Percentiles rank a stretch among this genome's conserved stretches.
Evolutionary conservation across 2,113 vertebrate species (phyloP).

Genomic region (Coptodon bakossiorum): DNA sequence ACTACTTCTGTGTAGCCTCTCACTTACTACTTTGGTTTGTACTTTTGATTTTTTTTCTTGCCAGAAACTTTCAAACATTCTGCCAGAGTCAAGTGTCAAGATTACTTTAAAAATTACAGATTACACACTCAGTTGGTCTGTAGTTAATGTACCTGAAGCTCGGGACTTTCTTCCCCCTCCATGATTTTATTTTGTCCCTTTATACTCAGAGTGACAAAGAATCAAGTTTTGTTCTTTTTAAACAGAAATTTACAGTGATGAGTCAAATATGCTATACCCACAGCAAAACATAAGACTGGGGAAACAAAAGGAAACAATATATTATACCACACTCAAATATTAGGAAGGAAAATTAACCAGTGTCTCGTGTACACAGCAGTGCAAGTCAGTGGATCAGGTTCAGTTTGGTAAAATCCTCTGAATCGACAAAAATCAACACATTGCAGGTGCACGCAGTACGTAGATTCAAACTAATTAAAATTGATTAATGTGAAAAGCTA

Average conservation of each 20-base stretch:
- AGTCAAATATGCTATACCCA: background rate
- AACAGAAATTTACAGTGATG: constrained; percentile 24
- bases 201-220: constrained; percentile 23
- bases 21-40: background rate
- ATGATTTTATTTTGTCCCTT: background rate
- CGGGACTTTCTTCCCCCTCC: background rate
- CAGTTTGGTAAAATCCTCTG: background rate
- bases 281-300: background rate
- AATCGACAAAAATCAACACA: background rate
- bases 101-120: background rate
- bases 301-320: background rate
- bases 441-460: background rate
- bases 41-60: background rate
- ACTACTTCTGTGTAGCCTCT: background rate
- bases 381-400: background rate
- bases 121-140: background rate
- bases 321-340: background rate
- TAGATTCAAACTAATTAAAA: background rate
- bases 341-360: background rate
- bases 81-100: background rate
- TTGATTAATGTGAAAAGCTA: background rate
- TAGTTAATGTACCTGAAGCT: background rate
- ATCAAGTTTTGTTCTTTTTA: background rate
- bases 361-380: background rate
- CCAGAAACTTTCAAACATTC: background rate